A percentile compares a stretch with the other conserved stretches of the same genome.
phyloP scores from a whole-genome alignment of 2,888 invertebrate species.

The Ornithoptera priamus region DNA sequence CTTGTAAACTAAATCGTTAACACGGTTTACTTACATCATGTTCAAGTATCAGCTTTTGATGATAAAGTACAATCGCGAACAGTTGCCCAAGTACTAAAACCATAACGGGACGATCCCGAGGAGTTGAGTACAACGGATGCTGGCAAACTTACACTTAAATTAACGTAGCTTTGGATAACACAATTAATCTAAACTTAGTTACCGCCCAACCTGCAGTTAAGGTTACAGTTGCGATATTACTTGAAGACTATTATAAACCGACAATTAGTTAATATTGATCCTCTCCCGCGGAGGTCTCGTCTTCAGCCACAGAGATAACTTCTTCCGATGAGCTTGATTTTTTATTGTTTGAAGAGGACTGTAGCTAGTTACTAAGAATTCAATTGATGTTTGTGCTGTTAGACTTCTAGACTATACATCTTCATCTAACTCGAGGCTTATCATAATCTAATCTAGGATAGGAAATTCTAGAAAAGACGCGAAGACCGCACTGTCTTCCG shows the following conservation, averaged over 20 bases:
- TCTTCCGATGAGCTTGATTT: too few relatives aligned
- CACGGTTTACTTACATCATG: not conserved
- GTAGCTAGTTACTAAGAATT: too few relatives aligned
- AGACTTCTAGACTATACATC: too few relatives aligned
- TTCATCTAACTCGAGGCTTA: too few relatives aligned
- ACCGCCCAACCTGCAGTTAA: conserved; percentile 14
- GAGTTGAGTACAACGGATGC: conserved; percentile 7
- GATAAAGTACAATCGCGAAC: conserved; percentile 7
- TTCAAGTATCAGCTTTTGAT: not conserved
- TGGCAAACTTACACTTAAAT: conserved; percentile 11
- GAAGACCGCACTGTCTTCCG: too few relatives aligned
- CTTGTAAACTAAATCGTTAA: not conserved
- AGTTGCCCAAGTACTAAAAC: conserved; percentile 9
- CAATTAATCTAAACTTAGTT: conserved; percentile 21
- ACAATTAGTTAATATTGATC: too few relatives aligned
- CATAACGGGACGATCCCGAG: conserved; percentile 6
- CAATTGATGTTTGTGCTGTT: too few relatives aligned
- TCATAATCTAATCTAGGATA: too few relatives aligned
- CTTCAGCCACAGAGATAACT: too few relatives aligned
- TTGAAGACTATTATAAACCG: not conserved
- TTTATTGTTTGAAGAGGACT: too few relatives aligned
- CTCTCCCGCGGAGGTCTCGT: too few relatives aligned
- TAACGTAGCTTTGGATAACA: conserved; percentile 21
- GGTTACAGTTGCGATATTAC: conserved; percentile 10
- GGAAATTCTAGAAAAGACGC: too few relatives aligned